Evolutionary conservation across 1,140 invertebrate genomes (phyloP).

Genomic region (Micrasema minimum): DNA sequence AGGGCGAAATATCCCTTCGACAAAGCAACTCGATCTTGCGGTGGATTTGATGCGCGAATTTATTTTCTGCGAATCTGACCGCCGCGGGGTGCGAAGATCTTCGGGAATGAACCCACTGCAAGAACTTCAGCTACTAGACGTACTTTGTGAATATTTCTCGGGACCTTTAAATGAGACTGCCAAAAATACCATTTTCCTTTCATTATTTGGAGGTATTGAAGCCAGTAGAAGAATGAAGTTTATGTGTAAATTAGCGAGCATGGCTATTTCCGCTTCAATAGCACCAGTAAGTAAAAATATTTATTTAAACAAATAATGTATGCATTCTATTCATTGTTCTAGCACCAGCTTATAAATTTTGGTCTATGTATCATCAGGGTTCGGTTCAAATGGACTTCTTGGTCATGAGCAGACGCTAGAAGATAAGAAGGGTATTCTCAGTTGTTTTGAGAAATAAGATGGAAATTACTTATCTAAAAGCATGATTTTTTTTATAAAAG

Average conservation of each 20-base stretch:
- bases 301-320: too few relatives aligned
- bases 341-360: too few relatives aligned
- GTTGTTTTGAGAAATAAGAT: too few relatives aligned
- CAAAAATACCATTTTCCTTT: constrained; percentile 83
- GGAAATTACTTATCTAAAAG: too few relatives aligned
- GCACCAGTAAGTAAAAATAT: constrained; percentile 68
- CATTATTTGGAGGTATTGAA: constrained; percentile 77
- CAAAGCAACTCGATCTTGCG: constrained; percentile 66
- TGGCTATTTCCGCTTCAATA: constrained; percentile 79
- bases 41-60: constrained; percentile 85
- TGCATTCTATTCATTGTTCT: too few relatives aligned
- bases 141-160: constrained; percentile 80
- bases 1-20: constrained; percentile 61
- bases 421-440: too few relatives aligned
- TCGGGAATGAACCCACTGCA: constrained; percentile 72
- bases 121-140: constrained; percentile 80
- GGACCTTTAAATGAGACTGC: constrained; percentile 76
- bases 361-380: too few relatives aligned
- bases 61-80: constrained; percentile 81
- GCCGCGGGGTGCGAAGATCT: constrained; percentile 69
- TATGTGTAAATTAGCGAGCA: constrained; percentile 81
- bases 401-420: too few relatives aligned
- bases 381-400: too few relatives aligned
- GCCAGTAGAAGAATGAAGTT: constrained; percentile 75
- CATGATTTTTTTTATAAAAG: too few relatives aligned